phyloP scores from a whole-genome alignment of 2,888 invertebrate genomes.

The Stenodera caucasica region DNA sequence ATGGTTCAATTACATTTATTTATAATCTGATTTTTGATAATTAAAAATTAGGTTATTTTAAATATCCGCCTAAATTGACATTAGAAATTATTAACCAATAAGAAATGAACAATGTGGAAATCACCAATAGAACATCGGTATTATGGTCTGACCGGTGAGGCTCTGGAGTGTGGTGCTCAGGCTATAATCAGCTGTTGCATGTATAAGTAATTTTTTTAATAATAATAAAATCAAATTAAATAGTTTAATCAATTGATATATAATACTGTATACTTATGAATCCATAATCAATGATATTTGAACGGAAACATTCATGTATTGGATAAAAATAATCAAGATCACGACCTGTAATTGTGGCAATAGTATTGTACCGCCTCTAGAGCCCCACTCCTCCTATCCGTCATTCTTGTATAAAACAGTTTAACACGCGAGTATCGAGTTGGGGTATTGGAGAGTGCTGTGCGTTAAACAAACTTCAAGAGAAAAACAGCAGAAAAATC shows the following conservation, averaged over 20 bases:
- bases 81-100: constrained; percentile 14
- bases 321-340: constrained; percentile 23
- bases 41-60: constrained; percentile 5
- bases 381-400: constrained; percentile 29
- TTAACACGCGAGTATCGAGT: constrained; percentile 19
- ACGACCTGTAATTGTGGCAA: constrained; percentile 22
- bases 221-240: neutral
- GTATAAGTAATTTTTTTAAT: neutral
- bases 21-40: neutral
- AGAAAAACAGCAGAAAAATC: constrained; percentile 4
- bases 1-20: neutral
- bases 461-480: constrained; percentile 12
- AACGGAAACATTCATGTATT: constrained; percentile 6
- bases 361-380: constrained; percentile 14
- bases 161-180: constrained; percentile 13
- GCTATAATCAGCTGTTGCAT: constrained; percentile 4
- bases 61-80: constrained; percentile 17
- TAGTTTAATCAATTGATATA: neutral
- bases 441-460: constrained; percentile 16
- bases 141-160: constrained; percentile 28
- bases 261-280: neutral
- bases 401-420: constrained; percentile 27
- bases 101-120: constrained; percentile 19
- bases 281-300: neutral
- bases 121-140: constrained; percentile 18